A percentile compares a stretch with the other conserved stretches of the same genome.
These are phyloP conservation scores for Vombatus ursinus DNA, from an alignment of 2,113 vertebrate genomes.

Conservation along the genomic window DNA sequence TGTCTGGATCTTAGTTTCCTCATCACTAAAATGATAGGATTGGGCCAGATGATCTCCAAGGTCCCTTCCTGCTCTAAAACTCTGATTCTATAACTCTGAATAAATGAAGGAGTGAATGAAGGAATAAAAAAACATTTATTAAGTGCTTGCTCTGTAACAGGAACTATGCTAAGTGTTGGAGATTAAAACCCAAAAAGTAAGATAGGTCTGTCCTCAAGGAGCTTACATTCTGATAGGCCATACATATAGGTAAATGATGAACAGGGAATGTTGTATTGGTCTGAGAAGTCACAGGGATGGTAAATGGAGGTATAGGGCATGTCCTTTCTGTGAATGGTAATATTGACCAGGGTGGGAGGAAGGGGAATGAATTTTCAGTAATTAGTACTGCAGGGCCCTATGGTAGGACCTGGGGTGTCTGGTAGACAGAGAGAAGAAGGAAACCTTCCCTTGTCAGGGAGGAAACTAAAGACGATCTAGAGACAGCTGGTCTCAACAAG, in stretches of 20 bases:
- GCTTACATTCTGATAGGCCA: background rate
- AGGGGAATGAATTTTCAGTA: background rate
- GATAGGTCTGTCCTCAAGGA: background rate
- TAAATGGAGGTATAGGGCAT: background rate
- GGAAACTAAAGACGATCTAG: background rate
- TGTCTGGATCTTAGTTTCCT: background rate
- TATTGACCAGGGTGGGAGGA: background rate
- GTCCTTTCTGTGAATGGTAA: background rate
- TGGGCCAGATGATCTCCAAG: background rate
- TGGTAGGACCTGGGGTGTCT: background rate
- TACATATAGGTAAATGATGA: background rate
- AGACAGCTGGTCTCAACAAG: background rate
- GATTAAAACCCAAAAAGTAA: background rate
- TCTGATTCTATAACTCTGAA: background rate
- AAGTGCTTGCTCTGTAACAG: background rate
- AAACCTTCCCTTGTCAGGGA: too few relatives aligned
- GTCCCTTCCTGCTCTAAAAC: background rate
- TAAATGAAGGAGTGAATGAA: background rate
- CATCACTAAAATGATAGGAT: background rate
- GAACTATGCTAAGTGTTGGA: background rate
- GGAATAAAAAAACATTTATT: background rate
- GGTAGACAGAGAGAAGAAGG: background rate
- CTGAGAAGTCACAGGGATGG: background rate
- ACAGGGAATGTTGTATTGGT: background rate
- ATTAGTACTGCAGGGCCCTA: background rate